Conservation (phyloP, 2,797 vertebrate genomes). For the Selene dorsalis region DNA sequence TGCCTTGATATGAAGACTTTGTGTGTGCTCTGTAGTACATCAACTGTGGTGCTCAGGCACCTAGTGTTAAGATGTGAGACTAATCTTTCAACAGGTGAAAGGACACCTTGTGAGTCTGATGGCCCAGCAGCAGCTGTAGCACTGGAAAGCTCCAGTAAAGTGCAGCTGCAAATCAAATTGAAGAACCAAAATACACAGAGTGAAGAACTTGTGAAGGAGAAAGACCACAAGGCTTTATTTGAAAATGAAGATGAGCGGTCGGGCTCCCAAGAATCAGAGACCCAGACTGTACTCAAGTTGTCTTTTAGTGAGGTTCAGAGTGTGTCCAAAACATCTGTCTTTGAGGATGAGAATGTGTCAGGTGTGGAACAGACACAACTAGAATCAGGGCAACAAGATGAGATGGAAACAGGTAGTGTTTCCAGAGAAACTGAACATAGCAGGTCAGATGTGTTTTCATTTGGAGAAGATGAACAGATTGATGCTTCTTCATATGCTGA, state of each 20-base stretch:
- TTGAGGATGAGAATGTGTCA: conserved; percentile 25
- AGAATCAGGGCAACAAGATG: neutral
- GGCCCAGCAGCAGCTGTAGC: conserved; percentile 16
- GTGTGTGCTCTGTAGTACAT: neutral
- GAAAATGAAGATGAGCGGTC: conserved; percentile 27
- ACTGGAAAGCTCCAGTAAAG: neutral
- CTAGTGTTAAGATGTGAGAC: conserved; percentile 41
- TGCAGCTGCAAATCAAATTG: conserved; percentile 13
- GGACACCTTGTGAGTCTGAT: conserved; percentile 18
- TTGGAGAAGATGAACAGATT: conserved; percentile 40
- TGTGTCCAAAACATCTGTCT: neutral
- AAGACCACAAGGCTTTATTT: neutral
- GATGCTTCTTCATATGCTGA: conserved; percentile 41
- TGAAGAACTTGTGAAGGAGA: conserved; percentile 16
- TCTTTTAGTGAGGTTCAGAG: conserved; percentile 59
- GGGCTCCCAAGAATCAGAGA: conserved; percentile 9
- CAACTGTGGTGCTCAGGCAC: rapidly evolving
- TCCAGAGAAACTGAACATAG: neutral
- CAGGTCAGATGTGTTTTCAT: conserved; percentile 4
- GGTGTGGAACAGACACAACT: conserved; percentile 28
- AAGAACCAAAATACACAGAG: conserved; percentile 1
- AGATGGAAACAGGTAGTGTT: neutral
- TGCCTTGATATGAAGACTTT: neutral
- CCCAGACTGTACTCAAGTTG: conserved; percentile 33
- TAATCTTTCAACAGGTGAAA: conserved; percentile 61